Evolutionary conservation across 2,113 vertebrate genomes (phyloP).

Genomic region (Antechinus flavipes): DNA sequence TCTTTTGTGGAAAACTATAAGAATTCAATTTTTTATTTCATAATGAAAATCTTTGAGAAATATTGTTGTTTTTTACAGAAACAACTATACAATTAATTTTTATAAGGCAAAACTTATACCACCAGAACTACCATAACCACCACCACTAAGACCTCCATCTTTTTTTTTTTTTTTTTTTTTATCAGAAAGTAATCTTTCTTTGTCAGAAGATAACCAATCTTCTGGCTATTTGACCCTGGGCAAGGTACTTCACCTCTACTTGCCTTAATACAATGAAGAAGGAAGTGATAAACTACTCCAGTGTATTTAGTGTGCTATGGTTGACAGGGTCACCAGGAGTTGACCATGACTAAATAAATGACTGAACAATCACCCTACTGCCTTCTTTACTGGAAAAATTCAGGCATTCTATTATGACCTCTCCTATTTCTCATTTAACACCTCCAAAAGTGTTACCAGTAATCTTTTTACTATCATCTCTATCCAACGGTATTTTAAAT

Average conservation of each 20-base stretch:
- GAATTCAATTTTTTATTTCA: not conserved
- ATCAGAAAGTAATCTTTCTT: not conserved
- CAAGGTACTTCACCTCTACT: not conserved
- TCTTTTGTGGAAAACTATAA: slow-evolving; percentile 2
- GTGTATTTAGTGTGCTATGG: not conserved
- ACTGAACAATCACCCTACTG: not conserved
- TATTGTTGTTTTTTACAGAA: not conserved
- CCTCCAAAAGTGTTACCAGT: not conserved
- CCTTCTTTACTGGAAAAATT: not conserved
- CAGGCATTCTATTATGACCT: not conserved
- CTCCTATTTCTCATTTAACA: not conserved
- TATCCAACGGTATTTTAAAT: not conserved
- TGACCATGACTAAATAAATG: not conserved
- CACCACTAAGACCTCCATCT: not conserved
- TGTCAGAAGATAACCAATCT: not conserved
- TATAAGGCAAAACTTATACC: not conserved
- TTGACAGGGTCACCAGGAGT: not conserved
- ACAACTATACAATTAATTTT: not conserved
- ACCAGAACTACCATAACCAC: not conserved
- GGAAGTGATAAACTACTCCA: not conserved
- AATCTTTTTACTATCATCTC: not conserved
- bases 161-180: not conserved
- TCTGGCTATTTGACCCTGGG: not conserved
- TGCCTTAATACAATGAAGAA: not conserved
- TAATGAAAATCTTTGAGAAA: slow-evolving; percentile 1